phyloP scores from a whole-genome alignment of 2,113 vertebrate genomes.

The Podarcis cretensis region DNA sequence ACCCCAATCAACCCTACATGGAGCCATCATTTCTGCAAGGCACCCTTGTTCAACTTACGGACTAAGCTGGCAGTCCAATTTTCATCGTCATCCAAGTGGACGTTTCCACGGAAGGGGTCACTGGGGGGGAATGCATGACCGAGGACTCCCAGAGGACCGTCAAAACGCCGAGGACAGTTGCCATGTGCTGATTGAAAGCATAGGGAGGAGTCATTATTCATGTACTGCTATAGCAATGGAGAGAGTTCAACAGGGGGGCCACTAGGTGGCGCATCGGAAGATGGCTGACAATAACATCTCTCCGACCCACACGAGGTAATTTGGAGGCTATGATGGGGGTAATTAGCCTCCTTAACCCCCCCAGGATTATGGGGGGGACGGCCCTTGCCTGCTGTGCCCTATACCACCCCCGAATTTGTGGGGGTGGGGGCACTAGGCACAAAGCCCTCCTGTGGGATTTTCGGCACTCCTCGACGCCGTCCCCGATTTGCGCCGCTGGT shows the following conservation, averaged over 20 bases:
- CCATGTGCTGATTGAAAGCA: constrained; percentile 72
- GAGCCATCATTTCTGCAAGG: background rate
- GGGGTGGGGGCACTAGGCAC: too few relatives aligned
- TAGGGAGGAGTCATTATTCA: background rate
- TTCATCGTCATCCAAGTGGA: constrained; percentile 84
- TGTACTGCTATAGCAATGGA: background rate
- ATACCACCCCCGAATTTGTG: too few relatives aligned
- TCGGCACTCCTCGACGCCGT: too few relatives aligned
- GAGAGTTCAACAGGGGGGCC: background rate
- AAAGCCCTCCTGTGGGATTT: too few relatives aligned
- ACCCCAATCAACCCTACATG: background rate
- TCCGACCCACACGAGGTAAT: too few relatives aligned
- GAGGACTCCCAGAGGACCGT: constrained; percentile 76
- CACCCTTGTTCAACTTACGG: constrained; percentile 57
- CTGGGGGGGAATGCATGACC: constrained; percentile 82
- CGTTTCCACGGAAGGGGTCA: constrained; percentile 77
- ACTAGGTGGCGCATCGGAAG: too few relatives aligned
- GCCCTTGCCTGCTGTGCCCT: too few relatives aligned
- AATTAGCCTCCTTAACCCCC: too few relatives aligned
- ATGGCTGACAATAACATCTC: too few relatives aligned
- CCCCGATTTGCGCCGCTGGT: too few relatives aligned
- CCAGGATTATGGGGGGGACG: too few relatives aligned
- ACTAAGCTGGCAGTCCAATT: constrained; percentile 72
- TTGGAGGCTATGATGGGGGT: too few relatives aligned
- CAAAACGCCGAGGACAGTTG: constrained; percentile 75